phyloP scores from a whole-genome alignment of 2,888 invertebrate species.

The Folsomia candida region DNA sequence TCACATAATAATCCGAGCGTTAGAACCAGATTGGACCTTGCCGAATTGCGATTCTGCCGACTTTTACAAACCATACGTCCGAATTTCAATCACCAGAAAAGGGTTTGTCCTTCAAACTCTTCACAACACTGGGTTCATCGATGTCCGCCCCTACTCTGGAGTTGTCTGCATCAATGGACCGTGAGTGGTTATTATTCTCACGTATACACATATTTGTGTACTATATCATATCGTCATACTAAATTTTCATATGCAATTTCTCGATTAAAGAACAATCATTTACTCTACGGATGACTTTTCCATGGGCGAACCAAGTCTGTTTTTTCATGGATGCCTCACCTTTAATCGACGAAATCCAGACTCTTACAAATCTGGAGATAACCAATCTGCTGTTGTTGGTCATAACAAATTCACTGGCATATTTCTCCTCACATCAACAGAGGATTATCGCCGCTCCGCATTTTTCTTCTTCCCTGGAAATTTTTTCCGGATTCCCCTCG shows the following conservation, averaged over 20 bases:
- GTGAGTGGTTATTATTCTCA: neutral
- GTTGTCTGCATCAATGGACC: slow-evolving; percentile 12
- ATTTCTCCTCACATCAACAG: neutral
- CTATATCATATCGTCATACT: too few species aligned
- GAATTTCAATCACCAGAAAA: neutral
- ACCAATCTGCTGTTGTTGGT: neutral
- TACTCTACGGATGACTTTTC: neutral
- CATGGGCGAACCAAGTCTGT: neutral
- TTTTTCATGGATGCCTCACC: neutral
- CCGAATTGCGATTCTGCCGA: neutral
- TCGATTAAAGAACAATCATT: neutral
- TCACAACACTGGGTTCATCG: neutral
- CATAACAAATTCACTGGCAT: neutral
- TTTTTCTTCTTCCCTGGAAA: neutral
- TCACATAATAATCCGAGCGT: too few species aligned
- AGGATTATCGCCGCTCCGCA: neutral
- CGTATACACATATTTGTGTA: neutral
- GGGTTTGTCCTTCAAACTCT: neutral
- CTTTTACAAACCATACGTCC: slow-evolving; percentile 4
- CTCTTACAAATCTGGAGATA: neutral
- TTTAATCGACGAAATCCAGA: neutral
- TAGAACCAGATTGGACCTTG: neutral
- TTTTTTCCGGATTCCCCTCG: neutral
- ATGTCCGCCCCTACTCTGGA: neutral
- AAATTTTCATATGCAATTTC: too few species aligned